Base-by-base conservation (phyloP, 2,113 vertebrate species). In the Pitta sordida region DNA sequence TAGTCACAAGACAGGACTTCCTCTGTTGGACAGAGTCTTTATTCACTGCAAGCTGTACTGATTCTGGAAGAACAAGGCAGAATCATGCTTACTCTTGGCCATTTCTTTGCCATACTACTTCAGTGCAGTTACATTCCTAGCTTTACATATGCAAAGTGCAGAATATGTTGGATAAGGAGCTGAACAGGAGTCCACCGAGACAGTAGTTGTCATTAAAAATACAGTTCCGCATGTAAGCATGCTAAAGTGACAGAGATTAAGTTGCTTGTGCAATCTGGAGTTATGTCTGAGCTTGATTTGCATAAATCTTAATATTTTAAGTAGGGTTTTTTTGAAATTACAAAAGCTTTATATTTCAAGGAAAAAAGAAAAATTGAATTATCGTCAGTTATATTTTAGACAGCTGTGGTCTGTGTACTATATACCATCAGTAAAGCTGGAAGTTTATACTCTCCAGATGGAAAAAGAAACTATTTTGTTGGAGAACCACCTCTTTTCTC, bases 341-440 rank as follows among this genome's bases (percentile, higher is more conserved):
- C 1, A 21, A 2, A 69, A 68, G 7, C 49, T 88, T 36, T 17
- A 0, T 70, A 32, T 88, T 86, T 91, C 29, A 41, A 65, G 39
- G 32, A 7, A 56, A 80, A 83, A 79, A 62, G 12, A 77, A 83
- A 88, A 77, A 59, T 10, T 17, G 30, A 81, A 82, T 21, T 6
- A 8, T 55, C 6, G 75, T 80, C 32, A 58, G 15, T 53, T 85
- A 8, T 29, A 58, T 74, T 83, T 71, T 43, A 12, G 71, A 29
- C 15, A 63, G 27, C 46, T 62, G 13, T 51, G 21, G 24, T 19
- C 44, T 83, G 17, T 0, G 0, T 43, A 4, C 15, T 69, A 3
- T 68, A 41, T 53, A 4, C 34, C 13, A 10, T 37, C 73, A 78
- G 16, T 65, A 92, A 74, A 87, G 26, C 12, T 32, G 43, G 69